These are phyloP conservation scores for Plecturocebus donacophilus DNA, from an alignment of 2,113 vertebrate genomes.

Conservation along the genomic window DNA sequence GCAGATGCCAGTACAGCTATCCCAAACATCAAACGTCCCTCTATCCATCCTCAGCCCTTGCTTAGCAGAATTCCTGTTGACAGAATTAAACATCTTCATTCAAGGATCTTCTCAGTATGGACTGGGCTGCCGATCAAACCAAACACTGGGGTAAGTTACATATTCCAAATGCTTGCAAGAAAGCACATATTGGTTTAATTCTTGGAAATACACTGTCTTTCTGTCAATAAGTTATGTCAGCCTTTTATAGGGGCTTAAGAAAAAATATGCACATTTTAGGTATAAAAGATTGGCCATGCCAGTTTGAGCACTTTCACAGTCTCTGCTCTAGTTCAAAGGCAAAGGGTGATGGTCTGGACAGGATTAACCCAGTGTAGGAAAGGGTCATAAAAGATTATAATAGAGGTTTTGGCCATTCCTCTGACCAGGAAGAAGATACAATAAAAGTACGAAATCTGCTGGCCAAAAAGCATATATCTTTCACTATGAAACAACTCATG, in stretches of 20 bases:
- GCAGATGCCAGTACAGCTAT: slow-evolving; percentile 92
- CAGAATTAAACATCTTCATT: slow-evolving; percentile 6
- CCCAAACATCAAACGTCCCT: slow-evolving; percentile 91
- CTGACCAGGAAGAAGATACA: neutral
- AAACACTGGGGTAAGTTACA: slow-evolving; percentile 90
- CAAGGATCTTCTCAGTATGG: slow-evolving; percentile 89
- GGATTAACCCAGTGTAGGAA: neutral
- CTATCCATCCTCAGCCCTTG: slow-evolving; percentile 87
- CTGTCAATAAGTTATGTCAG: neutral
- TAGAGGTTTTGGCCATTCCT: neutral
- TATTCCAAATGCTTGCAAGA: neutral
- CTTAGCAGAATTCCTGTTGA: neutral
- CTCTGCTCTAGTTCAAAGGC: neutral
- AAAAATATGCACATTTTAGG: neutral
- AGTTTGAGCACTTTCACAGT: neutral
- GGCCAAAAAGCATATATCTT: neutral
- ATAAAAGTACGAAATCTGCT: neutral
- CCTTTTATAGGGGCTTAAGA: neutral
- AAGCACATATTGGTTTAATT: neutral
- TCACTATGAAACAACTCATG: neutral
- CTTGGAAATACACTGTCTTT: neutral
- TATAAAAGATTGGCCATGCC: neutral
- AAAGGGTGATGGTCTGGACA: neutral
- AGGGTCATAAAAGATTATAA: neutral
- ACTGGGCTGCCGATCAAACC: slow-evolving; percentile 91